phyloP scores from a whole-genome alignment of 1,140 invertebrate genomes.

The Bombus sibiricus region DNA sequence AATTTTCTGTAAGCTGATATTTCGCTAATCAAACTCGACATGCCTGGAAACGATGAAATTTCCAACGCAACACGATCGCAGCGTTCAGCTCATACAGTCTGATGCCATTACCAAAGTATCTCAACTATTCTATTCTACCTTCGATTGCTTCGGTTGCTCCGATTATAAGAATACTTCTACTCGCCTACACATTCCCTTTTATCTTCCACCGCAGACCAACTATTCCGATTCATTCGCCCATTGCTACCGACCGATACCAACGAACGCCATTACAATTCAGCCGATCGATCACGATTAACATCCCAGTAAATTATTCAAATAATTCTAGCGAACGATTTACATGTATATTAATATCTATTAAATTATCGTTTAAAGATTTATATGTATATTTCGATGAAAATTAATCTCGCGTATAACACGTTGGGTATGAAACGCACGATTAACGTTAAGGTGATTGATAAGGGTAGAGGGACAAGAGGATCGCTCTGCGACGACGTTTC shows the following conservation, averaged over 20 bases:
- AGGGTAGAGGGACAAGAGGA: neutral
- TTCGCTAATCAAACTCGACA: neutral
- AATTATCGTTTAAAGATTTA: neutral
- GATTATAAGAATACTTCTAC: slow-evolving; percentile 24
- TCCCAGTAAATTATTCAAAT: neutral
- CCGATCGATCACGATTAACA: accelerated
- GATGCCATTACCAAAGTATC: slow-evolving; percentile 1
- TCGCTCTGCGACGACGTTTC: slow-evolving; percentile 1
- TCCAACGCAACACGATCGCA: neutral
- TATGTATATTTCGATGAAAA: neutral
- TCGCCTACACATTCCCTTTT: slow-evolving; percentile 5
- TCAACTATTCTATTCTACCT: slow-evolving; percentile 32
- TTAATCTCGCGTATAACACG: too few species aligned
- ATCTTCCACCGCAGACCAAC: slow-evolving; percentile 5
- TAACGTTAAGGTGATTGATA: neutral
- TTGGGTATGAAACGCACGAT: neutral
- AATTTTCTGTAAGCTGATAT: too few species aligned
- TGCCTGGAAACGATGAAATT: neutral
- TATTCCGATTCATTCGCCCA: slow-evolving; percentile 2
- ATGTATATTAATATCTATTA: neutral
- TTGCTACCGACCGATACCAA: neutral
- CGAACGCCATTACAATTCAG: neutral
- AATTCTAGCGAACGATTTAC: neutral
- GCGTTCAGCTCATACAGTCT: neutral
- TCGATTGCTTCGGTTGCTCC: slow-evolving; percentile 5